These are phyloP conservation scores for Mastigias papua DNA, from an alignment of 30 jellyfish, hydroid and myxozoan genomes.

Conservation along the genomic window DNA sequence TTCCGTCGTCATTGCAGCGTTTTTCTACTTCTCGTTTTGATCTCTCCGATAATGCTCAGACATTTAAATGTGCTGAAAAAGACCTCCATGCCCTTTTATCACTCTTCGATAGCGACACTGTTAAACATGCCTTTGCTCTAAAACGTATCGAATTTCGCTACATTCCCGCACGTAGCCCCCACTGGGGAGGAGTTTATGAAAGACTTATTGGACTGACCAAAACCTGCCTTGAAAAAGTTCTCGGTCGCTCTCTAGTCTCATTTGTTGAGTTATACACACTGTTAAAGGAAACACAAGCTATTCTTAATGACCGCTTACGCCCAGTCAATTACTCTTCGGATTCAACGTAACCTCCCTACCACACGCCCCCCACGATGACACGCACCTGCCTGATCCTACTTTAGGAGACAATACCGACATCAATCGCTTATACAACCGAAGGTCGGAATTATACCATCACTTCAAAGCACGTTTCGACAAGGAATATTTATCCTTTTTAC, in stretches of 20 bases:
- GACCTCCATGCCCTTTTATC: slow-evolving; percentile 24
- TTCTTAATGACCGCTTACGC: slow-evolving; percentile 49
- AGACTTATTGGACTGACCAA: slow-evolving; percentile 63
- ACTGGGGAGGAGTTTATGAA: slow-evolving; percentile 87
- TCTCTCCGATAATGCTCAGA: slow-evolving; percentile 50
- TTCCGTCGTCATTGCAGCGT: slow-evolving; percentile 48
- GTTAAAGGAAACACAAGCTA: slow-evolving; percentile 56
- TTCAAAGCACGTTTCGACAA: slow-evolving; percentile 5
- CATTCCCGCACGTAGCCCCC: slow-evolving; percentile 73
- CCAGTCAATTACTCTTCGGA: slow-evolving; percentile 38
- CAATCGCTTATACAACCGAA: neutral
- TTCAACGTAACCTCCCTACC: slow-evolving; percentile 32
- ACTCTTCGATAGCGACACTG: slow-evolving; percentile 2
- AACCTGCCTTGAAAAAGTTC: slow-evolving; percentile 34
- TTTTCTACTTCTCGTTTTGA: slow-evolving; percentile 1
- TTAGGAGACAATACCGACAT: slow-evolving; percentile 21
- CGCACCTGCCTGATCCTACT: slow-evolving; percentile 2
- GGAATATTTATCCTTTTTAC: slow-evolving; percentile 26
- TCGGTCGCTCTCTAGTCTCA: slow-evolving; percentile 43
- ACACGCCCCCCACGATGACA: slow-evolving; percentile 20
- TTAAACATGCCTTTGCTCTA: slow-evolving; percentile 31
- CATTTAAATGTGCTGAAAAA: slow-evolving; percentile 53
- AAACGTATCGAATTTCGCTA: slow-evolving; percentile 35
- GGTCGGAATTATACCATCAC: slow-evolving; percentile 11
- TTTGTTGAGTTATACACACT: slow-evolving; percentile 15